These are phyloP conservation scores for Ruditapes philippinarum DNA, from an alignment of 1,140 invertebrate species.

Conservation along the genomic window DNA sequence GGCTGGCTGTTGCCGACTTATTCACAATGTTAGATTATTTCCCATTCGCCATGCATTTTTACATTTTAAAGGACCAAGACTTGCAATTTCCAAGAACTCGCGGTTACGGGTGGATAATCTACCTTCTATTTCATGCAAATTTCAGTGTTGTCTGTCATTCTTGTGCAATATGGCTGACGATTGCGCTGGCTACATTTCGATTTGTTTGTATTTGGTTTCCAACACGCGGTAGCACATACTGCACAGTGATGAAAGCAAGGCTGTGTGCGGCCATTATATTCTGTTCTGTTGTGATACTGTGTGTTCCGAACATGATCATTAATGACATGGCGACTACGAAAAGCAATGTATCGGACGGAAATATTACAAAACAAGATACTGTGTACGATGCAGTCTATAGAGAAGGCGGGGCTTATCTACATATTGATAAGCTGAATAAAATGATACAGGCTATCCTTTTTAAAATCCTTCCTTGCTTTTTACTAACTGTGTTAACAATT, in stretches of 20 bases:
- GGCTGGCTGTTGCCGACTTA: slow-evolving; percentile 94
- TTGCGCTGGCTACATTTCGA: slow-evolving; percentile 96
- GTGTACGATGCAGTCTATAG: slow-evolving; percentile 67
- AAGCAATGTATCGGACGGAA: slow-evolving; percentile 24
- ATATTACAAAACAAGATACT: slow-evolving; percentile 19
- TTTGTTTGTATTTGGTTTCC: slow-evolving; percentile 94
- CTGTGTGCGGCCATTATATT: slow-evolving; percentile 91
- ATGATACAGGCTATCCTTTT: slow-evolving; percentile 81
- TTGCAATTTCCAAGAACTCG: slow-evolving; percentile 66
- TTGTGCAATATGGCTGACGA: slow-evolving; percentile 96
- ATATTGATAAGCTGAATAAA: slow-evolving; percentile 76
- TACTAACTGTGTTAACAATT: slow-evolving; percentile 86
- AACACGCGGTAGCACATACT: slow-evolving; percentile 91
- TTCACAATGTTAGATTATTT: slow-evolving; percentile 96
- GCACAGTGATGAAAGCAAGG: slow-evolving; percentile 91
- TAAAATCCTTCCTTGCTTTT: slow-evolving; percentile 86
- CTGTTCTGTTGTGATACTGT: slow-evolving; percentile 91
- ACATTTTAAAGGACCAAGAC: slow-evolving; percentile 79
- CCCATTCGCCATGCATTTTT: slow-evolving; percentile 92
- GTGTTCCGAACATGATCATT: slow-evolving; percentile 91
- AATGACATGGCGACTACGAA: slow-evolving; percentile 53
- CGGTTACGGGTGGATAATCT: slow-evolving; percentile 75
- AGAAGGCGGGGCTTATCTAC: slow-evolving; percentile 56
- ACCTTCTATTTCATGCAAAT: slow-evolving; percentile 86
- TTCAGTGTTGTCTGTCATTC: slow-evolving; percentile 95